Evolutionary conservation across 2,797 vertebrate genomes (phyloP).

Genomic region (Champsocephalus esox): DNA sequence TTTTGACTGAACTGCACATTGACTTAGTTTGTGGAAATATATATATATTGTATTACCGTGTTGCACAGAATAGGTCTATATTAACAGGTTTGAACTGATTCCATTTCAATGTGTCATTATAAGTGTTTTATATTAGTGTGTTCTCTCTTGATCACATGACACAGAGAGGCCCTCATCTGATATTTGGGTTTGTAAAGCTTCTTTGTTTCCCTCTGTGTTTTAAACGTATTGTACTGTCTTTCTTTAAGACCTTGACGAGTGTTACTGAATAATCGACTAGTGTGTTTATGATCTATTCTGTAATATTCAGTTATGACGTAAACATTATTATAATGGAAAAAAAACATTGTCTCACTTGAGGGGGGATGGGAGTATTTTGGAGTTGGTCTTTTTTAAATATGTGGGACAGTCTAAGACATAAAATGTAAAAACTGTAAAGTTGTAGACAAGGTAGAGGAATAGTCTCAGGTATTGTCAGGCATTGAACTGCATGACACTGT

Average conservation of each 20-base stretch:
- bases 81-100: constrained; percentile 35
- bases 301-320: constrained; percentile 28
- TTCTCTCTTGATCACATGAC: constrained; percentile 80
- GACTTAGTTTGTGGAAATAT: constrained; percentile 47
- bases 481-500: constrained; percentile 63
- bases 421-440: constrained; percentile 19
- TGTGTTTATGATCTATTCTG: constrained; percentile 42
- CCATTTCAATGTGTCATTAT: constrained; percentile 56
- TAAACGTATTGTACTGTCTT: constrained; percentile 37
- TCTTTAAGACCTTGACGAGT: constrained; percentile 41
- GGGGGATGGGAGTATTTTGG: constrained; percentile 6
- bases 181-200: constrained; percentile 78
- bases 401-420: constrained; percentile 1
- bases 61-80: constrained; percentile 40
- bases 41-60: constrained; percentile 26
- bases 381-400: constrained; percentile 16
- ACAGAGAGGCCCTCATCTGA: constrained; percentile 75
- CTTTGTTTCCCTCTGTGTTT: constrained; percentile 66
- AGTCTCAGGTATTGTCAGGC: constrained; percentile 59
- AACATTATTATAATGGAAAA: constrained; percentile 12
- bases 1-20: constrained; percentile 43
- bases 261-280: constrained; percentile 43
- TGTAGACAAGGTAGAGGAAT: constrained; percentile 42
- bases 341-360: constrained; percentile 13
- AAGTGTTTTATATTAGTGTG: constrained; percentile 77